phyloP scores from a whole-genome alignment of 2,888 invertebrate species.

The Tricholauxania praeusta region DNA sequence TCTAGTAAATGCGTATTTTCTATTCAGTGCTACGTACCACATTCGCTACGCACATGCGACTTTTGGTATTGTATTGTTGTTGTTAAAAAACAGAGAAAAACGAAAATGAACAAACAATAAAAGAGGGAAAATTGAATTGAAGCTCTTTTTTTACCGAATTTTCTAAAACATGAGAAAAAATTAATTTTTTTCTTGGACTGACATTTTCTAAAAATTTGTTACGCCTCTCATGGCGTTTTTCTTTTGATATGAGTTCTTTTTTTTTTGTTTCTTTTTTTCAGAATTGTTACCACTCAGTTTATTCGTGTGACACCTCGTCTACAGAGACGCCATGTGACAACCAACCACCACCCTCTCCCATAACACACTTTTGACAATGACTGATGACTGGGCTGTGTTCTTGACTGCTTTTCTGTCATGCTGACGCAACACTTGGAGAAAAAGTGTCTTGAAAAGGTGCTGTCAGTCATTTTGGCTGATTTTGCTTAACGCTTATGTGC shows the following conservation, averaged over 20 bases:
- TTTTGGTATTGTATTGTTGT: slow-evolving; percentile 6
- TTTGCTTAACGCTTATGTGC: slow-evolving; percentile 11
- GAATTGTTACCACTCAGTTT: background rate
- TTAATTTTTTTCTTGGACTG: slow-evolving; percentile 7
- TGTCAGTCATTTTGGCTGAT: slow-evolving; percentile 50
- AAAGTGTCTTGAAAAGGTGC: slow-evolving; percentile 55
- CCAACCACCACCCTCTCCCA: background rate
- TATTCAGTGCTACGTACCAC: background rate
- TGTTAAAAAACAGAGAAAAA: slow-evolving; percentile 31
- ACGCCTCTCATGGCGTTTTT: slow-evolving; percentile 10
- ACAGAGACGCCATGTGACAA: background rate
- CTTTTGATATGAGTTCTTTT: background rate
- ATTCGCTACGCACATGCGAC: slow-evolving; percentile 35
- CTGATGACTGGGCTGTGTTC: slow-evolving; percentile 50
- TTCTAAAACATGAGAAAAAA: background rate
- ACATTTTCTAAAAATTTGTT: slow-evolving; percentile 33
- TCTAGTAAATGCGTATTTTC: background rate
- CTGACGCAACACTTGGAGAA: slow-evolving; percentile 39
- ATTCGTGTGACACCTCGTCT: slow-evolving; percentile 2
- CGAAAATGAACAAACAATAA: slow-evolving; percentile 23
- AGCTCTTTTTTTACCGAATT: no score
- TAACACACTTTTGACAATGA: slow-evolving; percentile 51
- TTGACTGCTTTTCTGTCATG: slow-evolving; percentile 16
- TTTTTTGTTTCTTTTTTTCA: slow-evolving; percentile 27
- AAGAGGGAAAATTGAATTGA: slow-evolving; percentile 12